phyloP scores from a whole-genome alignment of 2,888 invertebrate genomes.

The Drosophila picticornis region DNA sequence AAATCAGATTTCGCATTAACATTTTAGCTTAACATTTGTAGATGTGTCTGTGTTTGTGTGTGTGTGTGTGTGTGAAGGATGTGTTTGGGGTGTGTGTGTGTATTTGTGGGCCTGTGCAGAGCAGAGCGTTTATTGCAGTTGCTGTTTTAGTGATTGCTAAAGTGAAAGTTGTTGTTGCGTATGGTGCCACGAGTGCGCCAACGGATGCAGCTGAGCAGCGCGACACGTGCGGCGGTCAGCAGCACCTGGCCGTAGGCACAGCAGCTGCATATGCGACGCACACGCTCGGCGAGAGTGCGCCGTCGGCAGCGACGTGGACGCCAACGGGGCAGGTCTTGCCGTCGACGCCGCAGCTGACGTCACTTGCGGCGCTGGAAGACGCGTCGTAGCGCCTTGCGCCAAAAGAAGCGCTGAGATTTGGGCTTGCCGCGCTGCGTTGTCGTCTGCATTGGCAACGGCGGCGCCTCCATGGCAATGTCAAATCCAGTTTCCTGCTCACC shows the following conservation, averaged over 20 bases:
- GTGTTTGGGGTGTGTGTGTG: slow-evolving; percentile 1
- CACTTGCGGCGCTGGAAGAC: slow-evolving; percentile 81
- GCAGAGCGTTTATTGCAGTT: slow-evolving; percentile 47
- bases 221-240: slow-evolving; percentile 65
- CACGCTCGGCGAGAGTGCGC: slow-evolving; percentile 66
- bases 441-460: slow-evolving; percentile 2
- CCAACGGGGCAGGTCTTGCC: slow-evolving; percentile 72
- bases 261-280: slow-evolving; percentile 70
- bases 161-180: slow-evolving; percentile 73
- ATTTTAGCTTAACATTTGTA: slow-evolving; percentile 36
- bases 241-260: slow-evolving; percentile 72
- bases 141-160: slow-evolving; percentile 72
- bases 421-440: slow-evolving; percentile 39
- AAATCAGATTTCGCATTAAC: slow-evolving; percentile 64
- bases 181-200: slow-evolving; percentile 78
- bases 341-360: slow-evolving; percentile 69
- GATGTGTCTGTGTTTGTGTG: slow-evolving; percentile 13
- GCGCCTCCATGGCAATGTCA: slow-evolving; percentile 41
- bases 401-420: slow-evolving; percentile 77
- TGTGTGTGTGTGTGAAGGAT: slow-evolving; percentile 9
- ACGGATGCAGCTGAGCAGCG: slow-evolving; percentile 73
- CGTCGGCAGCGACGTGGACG: slow-evolving; percentile 68
- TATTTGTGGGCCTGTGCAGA: slow-evolving; percentile 26
- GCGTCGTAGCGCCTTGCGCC: slow-evolving; percentile 82
- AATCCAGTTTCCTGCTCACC: slow-evolving; percentile 37